A percentile compares a stretch with the other conserved stretches of the same genome.
phyloP scores from a whole-genome alignment of 2,888 invertebrate species.

The Philonicus albiceps region DNA sequence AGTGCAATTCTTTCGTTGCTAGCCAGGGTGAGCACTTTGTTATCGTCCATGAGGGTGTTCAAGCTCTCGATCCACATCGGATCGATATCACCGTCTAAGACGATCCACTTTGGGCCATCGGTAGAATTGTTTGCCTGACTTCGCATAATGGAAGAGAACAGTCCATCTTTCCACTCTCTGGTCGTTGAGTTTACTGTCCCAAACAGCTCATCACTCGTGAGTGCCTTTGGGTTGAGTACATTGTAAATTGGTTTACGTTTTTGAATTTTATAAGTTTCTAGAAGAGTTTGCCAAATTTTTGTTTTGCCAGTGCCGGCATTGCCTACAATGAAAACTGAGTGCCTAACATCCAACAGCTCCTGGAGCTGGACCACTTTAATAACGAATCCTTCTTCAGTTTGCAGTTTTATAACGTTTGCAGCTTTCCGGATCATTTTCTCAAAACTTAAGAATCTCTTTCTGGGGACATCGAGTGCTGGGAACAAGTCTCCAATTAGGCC shows the following conservation, averaged over 20 bases:
- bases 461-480: constrained; percentile 89
- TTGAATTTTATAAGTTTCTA: constrained; percentile 81
- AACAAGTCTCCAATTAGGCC: constrained; percentile 94
- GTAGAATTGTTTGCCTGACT: constrained; percentile 90
- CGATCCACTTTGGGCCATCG: constrained; percentile 92
- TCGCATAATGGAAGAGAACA: constrained; percentile 91
- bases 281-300: constrained; percentile 90
- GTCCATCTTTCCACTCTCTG: constrained; percentile 89
- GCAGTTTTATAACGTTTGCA: constrained; percentile 81
- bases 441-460: constrained; percentile 85
- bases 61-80: constrained; percentile 99
- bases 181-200: constrained; percentile 94
- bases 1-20: constrained; percentile 94
- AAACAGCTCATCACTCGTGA: constrained; percentile 94
- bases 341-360: constrained; percentile 90
- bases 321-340: constrained; percentile 89
- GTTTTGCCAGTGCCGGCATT: constrained; percentile 93
- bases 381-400: constrained; percentile 90
- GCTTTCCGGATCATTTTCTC: constrained; percentile 81
- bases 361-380: constrained; percentile 86
- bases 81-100: constrained; percentile 95
- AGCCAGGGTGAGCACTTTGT: constrained; percentile 90
- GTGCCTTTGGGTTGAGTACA: constrained; percentile 95
- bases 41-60: constrained; percentile 97
- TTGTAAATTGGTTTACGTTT: constrained; percentile 84